These are phyloP conservation scores for Cephus rjabovi DNA, from an alignment of 2,888 invertebrate species.

Conservation along the genomic window DNA sequence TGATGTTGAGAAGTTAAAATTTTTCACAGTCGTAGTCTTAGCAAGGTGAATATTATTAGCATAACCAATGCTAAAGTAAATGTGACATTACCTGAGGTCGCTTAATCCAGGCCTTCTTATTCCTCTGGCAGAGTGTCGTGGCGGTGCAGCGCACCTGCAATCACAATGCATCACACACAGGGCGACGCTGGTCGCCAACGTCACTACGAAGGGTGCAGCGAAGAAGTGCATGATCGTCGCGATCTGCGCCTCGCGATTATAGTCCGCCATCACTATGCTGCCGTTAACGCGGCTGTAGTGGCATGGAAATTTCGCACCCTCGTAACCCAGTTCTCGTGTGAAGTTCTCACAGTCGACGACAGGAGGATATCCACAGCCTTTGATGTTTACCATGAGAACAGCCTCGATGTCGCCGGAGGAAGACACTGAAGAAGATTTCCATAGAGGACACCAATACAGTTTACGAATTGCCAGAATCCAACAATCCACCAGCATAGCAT, in stretches of 20 bases:
- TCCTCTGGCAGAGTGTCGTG: constrained; percentile 73
- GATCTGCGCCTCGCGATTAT: constrained; percentile 85
- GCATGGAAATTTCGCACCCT: constrained; percentile 76
- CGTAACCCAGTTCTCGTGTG: constrained; percentile 76
- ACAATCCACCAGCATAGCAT: not conserved
- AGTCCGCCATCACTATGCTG: constrained; percentile 85
- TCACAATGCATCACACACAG: constrained; percentile 90
- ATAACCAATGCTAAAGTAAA: not conserved
- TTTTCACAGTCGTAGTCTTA: not conserved
- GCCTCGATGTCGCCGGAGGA: constrained; percentile 70
- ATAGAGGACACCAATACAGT: not conserved
- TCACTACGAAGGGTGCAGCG: constrained; percentile 86
- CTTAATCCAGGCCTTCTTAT: constrained; percentile 68
- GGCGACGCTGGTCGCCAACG: constrained; percentile 85
- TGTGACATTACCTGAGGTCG: constrained; percentile 68
- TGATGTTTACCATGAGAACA: constrained; percentile 81
- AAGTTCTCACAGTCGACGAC: constrained; percentile 82
- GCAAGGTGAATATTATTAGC: not conserved
- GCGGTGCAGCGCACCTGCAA: constrained; percentile 77
- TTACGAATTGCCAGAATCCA: constrained; percentile 8
- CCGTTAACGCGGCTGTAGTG: constrained; percentile 83
- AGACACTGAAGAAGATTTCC: constrained; percentile 21
- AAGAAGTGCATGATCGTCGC: constrained; percentile 86
- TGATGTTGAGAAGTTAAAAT: not conserved
- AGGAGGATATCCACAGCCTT: constrained; percentile 87